Conservation (phyloP, 2,797 vertebrate genomes). For the Neosilurus mollespiculum region DNA sequence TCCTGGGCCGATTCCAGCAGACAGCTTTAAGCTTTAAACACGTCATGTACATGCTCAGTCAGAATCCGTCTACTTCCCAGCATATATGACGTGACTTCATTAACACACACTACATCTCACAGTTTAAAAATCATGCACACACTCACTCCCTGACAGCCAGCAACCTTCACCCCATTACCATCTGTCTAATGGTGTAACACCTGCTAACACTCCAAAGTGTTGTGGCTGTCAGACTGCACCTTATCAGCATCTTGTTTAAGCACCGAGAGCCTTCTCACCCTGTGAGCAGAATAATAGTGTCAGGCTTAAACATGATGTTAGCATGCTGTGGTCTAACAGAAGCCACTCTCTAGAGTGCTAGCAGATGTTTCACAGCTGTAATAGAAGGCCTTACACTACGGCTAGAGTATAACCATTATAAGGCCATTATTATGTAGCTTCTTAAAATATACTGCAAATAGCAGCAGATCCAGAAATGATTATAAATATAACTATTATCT, state of each 20-base stretch:
- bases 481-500: too few species aligned
- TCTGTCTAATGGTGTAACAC: conserved; percentile 33
- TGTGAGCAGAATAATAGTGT: not conserved
- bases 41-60: not conserved
- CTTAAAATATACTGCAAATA: not conserved
- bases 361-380: not conserved
- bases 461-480: not conserved
- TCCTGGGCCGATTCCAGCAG: not conserved
- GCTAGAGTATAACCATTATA: not conserved
- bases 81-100: conserved; percentile 5
- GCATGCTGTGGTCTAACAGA: not conserved
- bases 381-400: not conserved
- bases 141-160: not conserved
- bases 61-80: not conserved
- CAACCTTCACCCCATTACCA: conserved; percentile 7
- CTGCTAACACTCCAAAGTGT: conserved; percentile 20
- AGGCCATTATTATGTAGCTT: not conserved
- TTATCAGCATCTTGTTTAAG: conserved; percentile 23
- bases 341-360: not conserved
- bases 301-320: not conserved
- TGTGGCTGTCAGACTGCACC: conserved; percentile 10
- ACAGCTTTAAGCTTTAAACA: not conserved
- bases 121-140: not conserved
- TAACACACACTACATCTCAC: not conserved
- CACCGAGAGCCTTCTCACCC: not conserved